A percentile compares a stretch with the other conserved stretches of the same genome.
Evolutionary conservation across 2,113 vertebrate species (phyloP).

Genomic region (Tupaia chinensis): DNA sequence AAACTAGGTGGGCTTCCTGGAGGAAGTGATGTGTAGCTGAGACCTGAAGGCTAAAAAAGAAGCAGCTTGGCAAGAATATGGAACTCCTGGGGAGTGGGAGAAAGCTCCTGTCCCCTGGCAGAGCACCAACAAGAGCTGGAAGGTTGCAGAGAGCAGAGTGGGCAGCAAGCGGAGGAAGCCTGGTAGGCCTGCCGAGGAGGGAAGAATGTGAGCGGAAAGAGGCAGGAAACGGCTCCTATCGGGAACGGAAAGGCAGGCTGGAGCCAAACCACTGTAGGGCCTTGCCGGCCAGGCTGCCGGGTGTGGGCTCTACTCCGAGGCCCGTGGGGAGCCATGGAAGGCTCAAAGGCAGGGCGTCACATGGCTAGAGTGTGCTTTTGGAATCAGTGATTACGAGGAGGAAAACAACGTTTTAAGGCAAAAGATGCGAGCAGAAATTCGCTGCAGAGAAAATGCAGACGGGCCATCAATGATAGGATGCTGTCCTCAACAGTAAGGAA

Average conservation of each 20-base stretch:
- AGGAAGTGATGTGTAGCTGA: neutral
- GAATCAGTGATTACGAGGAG: neutral
- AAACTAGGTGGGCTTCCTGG: neutral
- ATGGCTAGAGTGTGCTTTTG: neutral
- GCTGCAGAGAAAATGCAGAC: neutral
- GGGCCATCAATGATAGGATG: neutral
- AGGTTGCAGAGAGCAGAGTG: neutral
- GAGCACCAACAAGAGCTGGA: neutral
- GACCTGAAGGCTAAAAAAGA: neutral
- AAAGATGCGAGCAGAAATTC: neutral
- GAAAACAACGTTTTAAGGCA: neutral
- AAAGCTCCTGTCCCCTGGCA: neutral
- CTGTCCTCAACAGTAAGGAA: neutral
- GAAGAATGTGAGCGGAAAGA: neutral
- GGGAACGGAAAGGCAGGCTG: neutral
- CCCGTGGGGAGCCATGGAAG: neutral
- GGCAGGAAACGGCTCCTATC: neutral
- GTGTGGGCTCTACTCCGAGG: neutral
- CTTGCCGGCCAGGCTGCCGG: neutral
- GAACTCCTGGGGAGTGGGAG: neutral
- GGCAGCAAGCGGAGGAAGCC: neutral
- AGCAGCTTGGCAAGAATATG: neutral
- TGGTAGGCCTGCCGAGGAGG: neutral
- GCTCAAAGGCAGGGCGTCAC: conserved; percentile 41
- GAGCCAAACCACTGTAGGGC: conserved; percentile 2